Base-by-base conservation (phyloP, 2,888 invertebrate genomes). In the Lasioglossum malachurum region DNA sequence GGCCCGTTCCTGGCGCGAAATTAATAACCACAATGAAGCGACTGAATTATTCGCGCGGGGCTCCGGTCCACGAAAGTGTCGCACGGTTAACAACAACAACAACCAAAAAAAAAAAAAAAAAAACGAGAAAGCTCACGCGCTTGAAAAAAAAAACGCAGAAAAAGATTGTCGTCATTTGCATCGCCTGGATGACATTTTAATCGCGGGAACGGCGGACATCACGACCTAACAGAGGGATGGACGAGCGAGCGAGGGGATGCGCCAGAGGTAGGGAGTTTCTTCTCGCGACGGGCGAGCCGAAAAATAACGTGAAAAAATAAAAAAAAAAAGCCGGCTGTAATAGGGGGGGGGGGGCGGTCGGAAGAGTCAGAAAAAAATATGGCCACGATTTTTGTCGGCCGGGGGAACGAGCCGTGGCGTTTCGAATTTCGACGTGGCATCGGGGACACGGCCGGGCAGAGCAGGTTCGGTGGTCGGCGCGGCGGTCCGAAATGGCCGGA, bases 401-500 rank as follows among this genome's bases (percentile, higher is more conserved):
- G 49, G 44, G 82, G 79, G 89, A 86, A 81, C 82, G 80, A 87
- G 86, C 75, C 82, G 87, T 76, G 79, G 84, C 85, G 88, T 88
- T 88, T 89, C 87, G 91, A 91, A 85, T 91, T 91, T 89, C 90
- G 89, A 86, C 85, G 86, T 69, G 82, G 75, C 83, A 72, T 57
- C 57, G 83, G 83, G 84, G 86, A 85, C 87, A 86, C 89, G 86
- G 86, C 64, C 81, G 89, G 60, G 88, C 84, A 82, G 87, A 88
- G 88, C 91, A 87, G 90, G 90, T 91, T 90, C 67, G 89, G 88
- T 88, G 88, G 88, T 86, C 83, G 85, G 41, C 88, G 84, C 88
- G 69, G 38, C 75, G 49, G 73, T 89, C 89, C 89, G 91, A 91
- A 93, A 93, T 93, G 93, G 93, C 92, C 93, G 93, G 93, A 93